Evolutionary conservation across 2,113 vertebrate species (phyloP).

Genomic region (Oryzias celebensis): DNA sequence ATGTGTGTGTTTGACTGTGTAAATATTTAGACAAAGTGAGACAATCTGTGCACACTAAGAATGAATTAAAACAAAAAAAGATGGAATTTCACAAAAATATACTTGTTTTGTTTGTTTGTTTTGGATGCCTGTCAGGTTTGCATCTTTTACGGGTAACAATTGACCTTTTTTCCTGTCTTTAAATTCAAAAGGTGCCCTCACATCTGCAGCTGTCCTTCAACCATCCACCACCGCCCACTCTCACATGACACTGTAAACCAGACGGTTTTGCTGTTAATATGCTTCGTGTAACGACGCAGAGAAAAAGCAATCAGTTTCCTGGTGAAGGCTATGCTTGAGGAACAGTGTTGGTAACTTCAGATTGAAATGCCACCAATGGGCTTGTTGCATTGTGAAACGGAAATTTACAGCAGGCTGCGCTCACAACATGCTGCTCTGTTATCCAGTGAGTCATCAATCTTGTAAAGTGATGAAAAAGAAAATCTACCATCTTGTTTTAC

Average conservation of each 20-base stretch:
- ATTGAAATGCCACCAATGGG: constrained; percentile 33
- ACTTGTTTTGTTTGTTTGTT: too few species aligned
- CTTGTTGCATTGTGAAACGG: constrained; percentile 26
- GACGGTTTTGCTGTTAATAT: constrained; percentile 67
- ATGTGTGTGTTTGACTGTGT: constrained; percentile 28
- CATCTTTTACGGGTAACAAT: too few species aligned
- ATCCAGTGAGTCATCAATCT: too few species aligned
- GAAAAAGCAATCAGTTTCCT: constrained; percentile 68
- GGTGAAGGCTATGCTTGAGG: constrained; percentile 46
- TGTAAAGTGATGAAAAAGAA: too few species aligned
- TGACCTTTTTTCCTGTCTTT: too few species aligned
- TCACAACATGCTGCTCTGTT: constrained; percentile 1
- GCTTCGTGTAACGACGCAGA: constrained; percentile 64
- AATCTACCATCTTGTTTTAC: too few species aligned
- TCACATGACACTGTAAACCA: constrained; percentile 37
- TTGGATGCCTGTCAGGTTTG: too few species aligned
- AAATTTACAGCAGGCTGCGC: constrained; percentile 41
- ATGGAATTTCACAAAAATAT: too few species aligned
- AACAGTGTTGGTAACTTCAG: constrained; percentile 62
- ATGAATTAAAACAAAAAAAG: constrained; percentile 18
- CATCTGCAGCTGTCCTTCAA: constrained; percentile 8
- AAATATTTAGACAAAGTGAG: constrained; percentile 44
- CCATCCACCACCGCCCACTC: background rate
- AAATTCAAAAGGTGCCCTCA: too few species aligned
- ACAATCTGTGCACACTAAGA: constrained; percentile 6